phyloP scores from a whole-genome alignment of 2,888 invertebrate genomes.

The Melinaea menophilus region DNA sequence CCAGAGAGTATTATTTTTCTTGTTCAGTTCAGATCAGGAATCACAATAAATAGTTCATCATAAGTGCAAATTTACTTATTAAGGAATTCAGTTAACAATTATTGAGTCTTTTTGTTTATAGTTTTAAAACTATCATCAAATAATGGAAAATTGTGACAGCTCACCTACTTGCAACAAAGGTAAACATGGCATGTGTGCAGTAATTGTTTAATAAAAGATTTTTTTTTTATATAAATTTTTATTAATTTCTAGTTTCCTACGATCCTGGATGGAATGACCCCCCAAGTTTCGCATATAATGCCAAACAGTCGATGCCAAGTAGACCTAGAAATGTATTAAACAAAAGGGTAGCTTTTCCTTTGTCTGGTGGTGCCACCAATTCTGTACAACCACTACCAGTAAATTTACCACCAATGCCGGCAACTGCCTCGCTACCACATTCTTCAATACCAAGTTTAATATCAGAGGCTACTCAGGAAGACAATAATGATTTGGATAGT shows the following conservation, averaged over 20 bases:
- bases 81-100: background rate
- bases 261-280: slow-evolving; percentile 80
- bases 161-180: slow-evolving; percentile 42
- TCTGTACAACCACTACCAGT: slow-evolving; percentile 37
- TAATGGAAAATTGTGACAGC: slow-evolving; percentile 45
- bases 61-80: too few relatives aligned
- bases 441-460: slow-evolving; percentile 27
- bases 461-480: slow-evolving; percentile 16
- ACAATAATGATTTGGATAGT: slow-evolving; percentile 45
- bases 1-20: too few relatives aligned
- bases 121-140: background rate
- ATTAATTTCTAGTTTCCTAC: slow-evolving; percentile 51
- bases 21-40: too few relatives aligned
- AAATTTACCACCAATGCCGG: slow-evolving; percentile 53
- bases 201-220: background rate
- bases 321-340: slow-evolving; percentile 70
- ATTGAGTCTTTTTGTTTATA: slow-evolving; percentile 1
- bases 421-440: slow-evolving; percentile 26
- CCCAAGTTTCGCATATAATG: slow-evolving; percentile 69
- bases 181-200: slow-evolving; percentile 25
- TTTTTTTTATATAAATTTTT: slow-evolving; percentile 4
- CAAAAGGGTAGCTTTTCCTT: slow-evolving; percentile 75
- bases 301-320: slow-evolving; percentile 57
- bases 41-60: too few relatives aligned
- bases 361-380: slow-evolving; percentile 47